Evolutionary conservation across 2,113 vertebrate genomes (phyloP), one percentile per base, ranked within the genome.

Genomic region (Pollimyrus isidori): DNA sequence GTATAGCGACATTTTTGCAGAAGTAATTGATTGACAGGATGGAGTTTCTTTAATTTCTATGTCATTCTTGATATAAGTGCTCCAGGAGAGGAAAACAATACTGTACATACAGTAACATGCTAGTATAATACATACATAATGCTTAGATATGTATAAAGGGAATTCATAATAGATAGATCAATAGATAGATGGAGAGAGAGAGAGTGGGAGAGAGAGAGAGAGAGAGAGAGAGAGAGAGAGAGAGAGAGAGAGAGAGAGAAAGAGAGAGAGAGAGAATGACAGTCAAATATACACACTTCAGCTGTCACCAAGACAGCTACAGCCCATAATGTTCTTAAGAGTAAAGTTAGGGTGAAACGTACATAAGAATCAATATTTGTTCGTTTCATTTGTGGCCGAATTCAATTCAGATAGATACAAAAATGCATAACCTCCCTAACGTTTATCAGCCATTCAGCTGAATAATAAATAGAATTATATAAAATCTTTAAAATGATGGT

Each of bases 261-360:
- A 45, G 26, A 7, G 35, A 82, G 35, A 15, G 30, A 4, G 1
- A 35, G 35, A 35, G 35, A 35, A n/a, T n/a, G n/a, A n/a, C n/a
- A n/a, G n/a, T 49, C 49, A 87, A 58, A 50, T 76, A 73, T 35
- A 86, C 45, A 87, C 46, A 48, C 65, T 76, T 76, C 58, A 50
- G 56, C 89, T 73, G 83, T 19, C 85, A 76, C 26, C 62, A 87
- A 80, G 89, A 87, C 84, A 69, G 13, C 11, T 58, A 15, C 30
- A 89, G 49, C 49, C 88, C 35, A 56, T 46, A 53, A 86, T 76
- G 53, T 48, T 89, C 56, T 76, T 45, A 76, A 84, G 88, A 84
- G 35, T 62, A 23, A 85, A 48, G 7, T 46, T 89, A 30, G 48
- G 82, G 39, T 84, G 52, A 89, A 80, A 30, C 30, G 42, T 73